These are phyloP conservation scores for Percopsis transmontana DNA, from an alignment of 2,113 vertebrate genomes.

Conservation along the genomic window DNA sequence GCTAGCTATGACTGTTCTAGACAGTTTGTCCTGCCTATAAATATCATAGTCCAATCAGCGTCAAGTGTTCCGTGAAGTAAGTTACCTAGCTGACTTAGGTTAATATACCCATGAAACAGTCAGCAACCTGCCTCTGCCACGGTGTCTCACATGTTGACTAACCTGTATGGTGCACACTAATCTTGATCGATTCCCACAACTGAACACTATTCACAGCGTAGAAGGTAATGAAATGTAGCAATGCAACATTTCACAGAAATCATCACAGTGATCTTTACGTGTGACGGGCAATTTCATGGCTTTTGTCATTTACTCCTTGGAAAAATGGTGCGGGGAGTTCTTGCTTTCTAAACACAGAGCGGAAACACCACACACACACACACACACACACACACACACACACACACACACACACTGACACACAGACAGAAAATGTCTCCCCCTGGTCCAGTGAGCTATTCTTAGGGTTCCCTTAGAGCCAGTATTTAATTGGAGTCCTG, in stretches of 20 bases:
- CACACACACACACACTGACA: background rate
- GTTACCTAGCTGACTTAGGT: too few species aligned
- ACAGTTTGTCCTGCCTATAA: too few species aligned
- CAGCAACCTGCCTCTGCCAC: slow-evolving; percentile 16
- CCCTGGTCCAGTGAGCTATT: slow-evolving; percentile 49
- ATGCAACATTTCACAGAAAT: slow-evolving; percentile 51
- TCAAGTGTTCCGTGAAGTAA: too few species aligned
- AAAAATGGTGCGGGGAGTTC: slow-evolving; percentile 33
- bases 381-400: background rate
- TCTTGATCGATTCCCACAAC: slow-evolving; percentile 62
- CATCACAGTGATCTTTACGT: slow-evolving; percentile 38
- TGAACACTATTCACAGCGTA: slow-evolving; percentile 32
- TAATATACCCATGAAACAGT: too few species aligned
- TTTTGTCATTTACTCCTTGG: slow-evolving; percentile 23
- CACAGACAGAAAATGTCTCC: slow-evolving; percentile 46
- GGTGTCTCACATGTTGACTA: slow-evolving; percentile 56
- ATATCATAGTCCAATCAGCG: too few species aligned
- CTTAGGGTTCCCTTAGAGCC: slow-evolving; percentile 61
- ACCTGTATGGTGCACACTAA: slow-evolving; percentile 54
- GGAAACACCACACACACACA: background rate
- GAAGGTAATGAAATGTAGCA: slow-evolving; percentile 53
- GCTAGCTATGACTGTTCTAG: too few species aligned
- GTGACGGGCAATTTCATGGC: slow-evolving; percentile 34
- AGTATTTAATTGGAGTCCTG: slow-evolving; percentile 62
- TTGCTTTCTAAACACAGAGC: slow-evolving; percentile 41